phyloP scores from a whole-genome alignment of 1,140 invertebrate species.

The Cotesia typhae region DNA sequence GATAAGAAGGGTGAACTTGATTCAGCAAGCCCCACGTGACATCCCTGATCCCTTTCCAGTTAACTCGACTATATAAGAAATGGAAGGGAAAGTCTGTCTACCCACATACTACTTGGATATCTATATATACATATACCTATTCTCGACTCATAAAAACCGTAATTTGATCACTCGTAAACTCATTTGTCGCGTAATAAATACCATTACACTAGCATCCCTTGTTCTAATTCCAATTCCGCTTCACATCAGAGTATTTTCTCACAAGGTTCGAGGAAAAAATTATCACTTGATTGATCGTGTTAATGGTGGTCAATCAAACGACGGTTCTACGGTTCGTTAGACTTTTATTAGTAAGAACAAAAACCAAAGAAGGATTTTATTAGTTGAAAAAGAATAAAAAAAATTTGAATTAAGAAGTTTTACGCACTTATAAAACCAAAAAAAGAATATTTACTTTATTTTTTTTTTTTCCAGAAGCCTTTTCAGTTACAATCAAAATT shows the following conservation, averaged over 20 bases:
- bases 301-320: slow-evolving; percentile 17
- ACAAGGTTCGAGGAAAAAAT: not conserved
- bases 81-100: not conserved
- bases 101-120: not conserved
- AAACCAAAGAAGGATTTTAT: too few species aligned
- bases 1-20: slow-evolving; percentile 10
- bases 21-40: slow-evolving; percentile 9
- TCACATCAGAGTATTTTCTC: not conserved
- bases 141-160: not conserved
- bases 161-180: slow-evolving; percentile 19
- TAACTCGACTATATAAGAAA: not conserved
- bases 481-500: too few species aligned
- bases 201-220: slow-evolving; percentile 10
- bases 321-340: not conserved
- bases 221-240: not conserved
- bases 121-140: slow-evolving; percentile 1
- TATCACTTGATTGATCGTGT: slow-evolving; percentile 21
- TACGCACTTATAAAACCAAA: too few species aligned
- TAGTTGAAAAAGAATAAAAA: too few species aligned
- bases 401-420: too few species aligned
- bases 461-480: too few species aligned
- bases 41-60: slow-evolving; percentile 2
- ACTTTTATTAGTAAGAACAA: not conserved
- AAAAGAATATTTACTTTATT: too few species aligned
- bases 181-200: slow-evolving; percentile 24